Percentiles rank a stretch among this genome's conserved stretches.
These are phyloP conservation scores for Poeciliopsis gracilis DNA, from an alignment of 2,797 vertebrate genomes.

Conservation along the genomic window DNA sequence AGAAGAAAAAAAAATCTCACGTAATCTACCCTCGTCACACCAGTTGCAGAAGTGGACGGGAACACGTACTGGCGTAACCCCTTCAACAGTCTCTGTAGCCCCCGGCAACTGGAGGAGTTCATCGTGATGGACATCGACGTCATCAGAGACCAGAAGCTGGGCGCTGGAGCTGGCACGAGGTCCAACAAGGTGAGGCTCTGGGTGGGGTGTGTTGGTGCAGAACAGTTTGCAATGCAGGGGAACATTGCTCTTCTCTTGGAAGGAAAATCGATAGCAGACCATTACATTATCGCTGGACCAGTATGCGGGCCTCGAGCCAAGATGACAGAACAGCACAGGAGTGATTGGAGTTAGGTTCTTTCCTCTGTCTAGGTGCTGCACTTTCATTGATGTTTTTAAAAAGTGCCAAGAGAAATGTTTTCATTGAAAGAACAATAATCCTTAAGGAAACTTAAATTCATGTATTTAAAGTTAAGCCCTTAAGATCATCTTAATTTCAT, in stretches of 20 bases:
- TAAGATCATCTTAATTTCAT: too few species aligned
- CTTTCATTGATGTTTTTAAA: constrained; percentile 32
- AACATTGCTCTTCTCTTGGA: constrained; percentile 54
- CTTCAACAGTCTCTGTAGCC: constrained; percentile 91
- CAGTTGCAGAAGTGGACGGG: constrained; percentile 95
- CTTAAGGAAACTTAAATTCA: too few species aligned
- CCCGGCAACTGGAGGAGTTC: constrained; percentile 95
- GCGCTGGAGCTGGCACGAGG: constrained; percentile 87
- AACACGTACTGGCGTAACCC: constrained; percentile 93
- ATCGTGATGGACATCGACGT: constrained; percentile 91
- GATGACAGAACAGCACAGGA: constrained; percentile 20
- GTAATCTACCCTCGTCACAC: neutral
- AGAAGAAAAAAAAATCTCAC: too few species aligned
- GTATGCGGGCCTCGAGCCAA: constrained; percentile 35
- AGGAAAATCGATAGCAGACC: constrained; percentile 61
- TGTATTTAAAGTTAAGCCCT: too few species aligned
- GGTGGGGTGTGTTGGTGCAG: constrained; percentile 30
- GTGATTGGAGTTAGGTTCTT: constrained; percentile 4
- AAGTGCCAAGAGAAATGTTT: constrained; percentile 4
- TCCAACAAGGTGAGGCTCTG: constrained; percentile 87
- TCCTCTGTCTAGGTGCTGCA: constrained; percentile 25
- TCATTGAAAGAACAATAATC: neutral
- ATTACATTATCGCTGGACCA: constrained; percentile 60
- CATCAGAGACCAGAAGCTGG: constrained; percentile 84
- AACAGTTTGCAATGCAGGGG: constrained; percentile 54